Base-by-base conservation (phyloP, 2,113 vertebrate species). In the Atractosteus spatula region DNA sequence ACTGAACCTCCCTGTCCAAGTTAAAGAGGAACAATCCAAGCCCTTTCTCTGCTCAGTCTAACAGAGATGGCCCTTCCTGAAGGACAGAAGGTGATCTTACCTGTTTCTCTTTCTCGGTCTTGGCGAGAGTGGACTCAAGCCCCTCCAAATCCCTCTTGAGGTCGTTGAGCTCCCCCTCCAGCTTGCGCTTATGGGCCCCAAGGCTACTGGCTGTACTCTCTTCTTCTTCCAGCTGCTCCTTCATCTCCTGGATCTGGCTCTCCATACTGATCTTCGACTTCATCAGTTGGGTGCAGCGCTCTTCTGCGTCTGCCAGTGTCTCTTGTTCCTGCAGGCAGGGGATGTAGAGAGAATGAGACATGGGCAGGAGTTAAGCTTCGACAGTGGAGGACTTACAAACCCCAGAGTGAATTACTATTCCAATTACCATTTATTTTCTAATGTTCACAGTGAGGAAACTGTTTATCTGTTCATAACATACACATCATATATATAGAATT, bases 101-200 rank as follows among this genome's bases (percentile, higher is more conserved):
- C 0, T 96, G 95, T 75, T 94, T 97, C 86, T 96, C 94, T 78
- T 96, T 96, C 76, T 96, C 94, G 73, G 88, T 93, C 75, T 94
- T 94, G 77, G 94, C 92, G 84, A 96, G 4, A 0, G 92, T 82
- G 61, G 94, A 43, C 82, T 97, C 79, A 75, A 81, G 66, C n/a
- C 76, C 79, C 71, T 88, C 87, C 74, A 87, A 80, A 64, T 86
- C 78, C 62, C 85, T 92, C 77, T 94, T 95, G 17, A 94, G 89
- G 71, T 96, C 94, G 0, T 79, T 90, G 68, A 95, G 88, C 11
- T 96, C 94, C 0, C 91, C 93, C 61, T 96, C 94, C 83, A 95
- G 86, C 74, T 95, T 95, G 72, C 91, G 88, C 80, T 91, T 95
- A 83, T 94, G 93, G 81, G 90, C 87, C 75, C 92, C 83, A 85